Evolutionary conservation across 2,797 vertebrate genomes (phyloP).

Genomic region (Apogon hyalosoma): DNA sequence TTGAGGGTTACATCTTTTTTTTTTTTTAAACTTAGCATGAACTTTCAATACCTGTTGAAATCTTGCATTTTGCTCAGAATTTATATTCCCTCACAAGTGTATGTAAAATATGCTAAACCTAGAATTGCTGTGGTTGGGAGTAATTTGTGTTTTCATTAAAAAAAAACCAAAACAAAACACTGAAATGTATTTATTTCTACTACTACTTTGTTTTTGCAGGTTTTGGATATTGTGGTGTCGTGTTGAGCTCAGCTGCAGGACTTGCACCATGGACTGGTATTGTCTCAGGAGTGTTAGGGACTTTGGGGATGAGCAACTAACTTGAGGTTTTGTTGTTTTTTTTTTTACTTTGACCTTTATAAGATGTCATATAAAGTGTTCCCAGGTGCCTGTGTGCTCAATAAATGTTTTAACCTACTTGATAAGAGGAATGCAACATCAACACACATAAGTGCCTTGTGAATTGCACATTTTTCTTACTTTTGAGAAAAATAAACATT

Average conservation of each 20-base stretch:
- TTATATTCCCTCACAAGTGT: no score
- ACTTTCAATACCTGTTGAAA: no score
- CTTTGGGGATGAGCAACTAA: conserved; percentile 55
- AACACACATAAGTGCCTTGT: conserved; percentile 62
- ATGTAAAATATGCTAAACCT: no score
- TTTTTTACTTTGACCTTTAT: conserved; percentile 40
- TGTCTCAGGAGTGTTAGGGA: conserved; percentile 55
- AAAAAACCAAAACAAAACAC: no score
- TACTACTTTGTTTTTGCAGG: conserved; percentile 40
- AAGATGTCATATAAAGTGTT: conserved; percentile 39
- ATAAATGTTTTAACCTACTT: conserved; percentile 48
- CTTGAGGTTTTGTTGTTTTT: conserved; percentile 19
- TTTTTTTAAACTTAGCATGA: no score
- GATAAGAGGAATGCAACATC: conserved; percentile 42
- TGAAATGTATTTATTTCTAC: neutral
- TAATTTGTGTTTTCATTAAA: no score
- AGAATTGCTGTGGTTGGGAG: no score
- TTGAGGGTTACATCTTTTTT: no score
- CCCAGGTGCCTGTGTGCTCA: conserved; percentile 42
- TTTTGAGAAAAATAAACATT: conserved; percentile 58
- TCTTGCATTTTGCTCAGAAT: no score
- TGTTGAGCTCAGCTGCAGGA: conserved; percentile 35
- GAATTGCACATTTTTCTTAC: conserved; percentile 58
- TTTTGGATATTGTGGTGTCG: conserved; percentile 47
- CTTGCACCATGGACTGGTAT: conserved; percentile 61